phyloP scores from a whole-genome alignment of 2,888 invertebrate genomes.

The Andrena marginata region DNA sequence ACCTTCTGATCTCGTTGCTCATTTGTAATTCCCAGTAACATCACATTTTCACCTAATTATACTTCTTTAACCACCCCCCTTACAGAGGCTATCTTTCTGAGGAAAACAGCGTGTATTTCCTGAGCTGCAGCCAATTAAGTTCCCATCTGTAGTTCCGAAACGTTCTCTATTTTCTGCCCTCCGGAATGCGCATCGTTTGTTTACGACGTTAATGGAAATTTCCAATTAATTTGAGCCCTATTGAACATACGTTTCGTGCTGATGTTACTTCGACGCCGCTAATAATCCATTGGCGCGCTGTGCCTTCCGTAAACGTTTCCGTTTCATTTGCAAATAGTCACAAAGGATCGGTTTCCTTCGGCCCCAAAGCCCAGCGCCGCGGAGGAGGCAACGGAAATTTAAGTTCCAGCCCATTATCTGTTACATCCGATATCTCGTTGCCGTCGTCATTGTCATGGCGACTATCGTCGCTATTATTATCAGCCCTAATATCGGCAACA shows the following conservation, averaged over 20 bases:
- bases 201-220: conserved; percentile 42
- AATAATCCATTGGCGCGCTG: conserved; percentile 37
- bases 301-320: conserved; percentile 48
- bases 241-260: conserved; percentile 24
- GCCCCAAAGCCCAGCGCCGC: conserved; percentile 9
- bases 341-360: conserved; percentile 54
- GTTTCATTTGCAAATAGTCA: conserved; percentile 62
- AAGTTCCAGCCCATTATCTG: conserved; percentile 65
- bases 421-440: conserved; percentile 67
- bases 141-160: not conserved
- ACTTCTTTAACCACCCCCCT: no score
- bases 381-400: conserved; percentile 63
- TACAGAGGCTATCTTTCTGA: no score
- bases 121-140: not conserved
- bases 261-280: conserved; percentile 19
- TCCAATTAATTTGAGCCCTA: conserved; percentile 34
- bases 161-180: not conserved
- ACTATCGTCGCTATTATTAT: conserved; percentile 57
- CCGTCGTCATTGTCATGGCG: conserved; percentile 54
- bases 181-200: conserved; percentile 9
- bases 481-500: conserved; percentile 55
- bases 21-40: no score
- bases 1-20: no score
- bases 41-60: no score
- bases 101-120: not conserved